These are phyloP conservation scores for Tenthredo amoena DNA, from an alignment of 2,888 invertebrate species.

Conservation along the genomic window DNA sequence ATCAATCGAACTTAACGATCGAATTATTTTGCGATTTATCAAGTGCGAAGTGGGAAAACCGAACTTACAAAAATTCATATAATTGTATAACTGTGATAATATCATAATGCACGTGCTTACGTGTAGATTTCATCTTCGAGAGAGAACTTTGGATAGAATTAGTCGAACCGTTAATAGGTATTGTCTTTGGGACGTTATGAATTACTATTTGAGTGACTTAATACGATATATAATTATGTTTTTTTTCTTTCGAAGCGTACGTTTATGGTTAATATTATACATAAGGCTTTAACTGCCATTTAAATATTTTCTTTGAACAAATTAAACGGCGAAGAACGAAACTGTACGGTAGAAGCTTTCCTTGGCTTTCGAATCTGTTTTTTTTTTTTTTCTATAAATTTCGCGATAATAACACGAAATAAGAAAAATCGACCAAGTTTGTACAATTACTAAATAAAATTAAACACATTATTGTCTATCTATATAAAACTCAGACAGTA, in stretches of 20 bases:
- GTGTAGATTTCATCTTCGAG: conserved; percentile 54
- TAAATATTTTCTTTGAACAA: background rate
- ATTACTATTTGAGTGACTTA: conserved; percentile 68
- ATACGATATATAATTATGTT: conserved; percentile 28
- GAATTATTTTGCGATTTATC: background rate
- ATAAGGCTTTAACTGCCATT: background rate
- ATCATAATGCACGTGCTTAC: background rate
- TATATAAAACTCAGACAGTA: conserved; percentile 13
- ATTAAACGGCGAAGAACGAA: background rate
- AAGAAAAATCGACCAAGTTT: too few species aligned
- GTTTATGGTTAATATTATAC: background rate
- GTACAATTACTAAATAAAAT: conserved; percentile 48
- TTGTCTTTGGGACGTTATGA: conserved; percentile 76
- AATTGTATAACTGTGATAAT: background rate
- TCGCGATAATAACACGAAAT: too few species aligned
- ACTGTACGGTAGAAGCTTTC: background rate
- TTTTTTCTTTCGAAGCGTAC: conserved; percentile 10
- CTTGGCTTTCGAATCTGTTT: too few species aligned
- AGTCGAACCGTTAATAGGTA: conserved; percentile 63
- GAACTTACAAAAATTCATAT: background rate
- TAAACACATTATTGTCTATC: conserved; percentile 63
- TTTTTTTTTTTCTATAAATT: background rate
- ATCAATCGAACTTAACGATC: background rate
- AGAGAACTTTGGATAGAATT: conserved; percentile 61
- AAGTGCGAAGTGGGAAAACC: background rate